Evolutionary conservation across 2,888 invertebrate species (phyloP), one percentile per base, ranked within the genome.

Genomic region (Siphonodentalium dalli): DNA sequence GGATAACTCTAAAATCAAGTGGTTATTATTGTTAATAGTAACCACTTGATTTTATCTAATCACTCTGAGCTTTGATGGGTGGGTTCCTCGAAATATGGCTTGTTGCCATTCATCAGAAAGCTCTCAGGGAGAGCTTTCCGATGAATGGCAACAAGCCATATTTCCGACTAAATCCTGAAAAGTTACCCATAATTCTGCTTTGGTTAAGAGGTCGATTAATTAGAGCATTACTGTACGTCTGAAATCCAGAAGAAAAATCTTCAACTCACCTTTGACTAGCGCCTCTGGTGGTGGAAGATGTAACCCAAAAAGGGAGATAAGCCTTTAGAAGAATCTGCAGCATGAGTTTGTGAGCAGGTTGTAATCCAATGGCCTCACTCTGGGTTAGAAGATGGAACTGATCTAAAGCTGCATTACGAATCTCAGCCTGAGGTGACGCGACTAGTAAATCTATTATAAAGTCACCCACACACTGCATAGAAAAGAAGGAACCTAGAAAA

Each of bases 381-480:
- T 75, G 72, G 44, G 80, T 79, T 34, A 83, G 73, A 21, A 72
- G 69, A 53, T 70, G 78, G 57, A 83, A 80, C 74, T 83, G 83
- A 28, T 81, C 78, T 38, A 79, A 71, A 6, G 83, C 83, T 42
- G 75, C 74, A 43, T 71, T 72, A 20, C 84, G 65, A 24, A 84
- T 80, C 39, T 76, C 78, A 27, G 55, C 56, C 55, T 78, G 74
- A 18, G 81, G 73, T 40, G 82, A 83, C 13, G 82, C 81, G 21
- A 84, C 77, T 56, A 84, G 68, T 18, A 84, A 74, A 66, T 84
- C 84, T 21, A 84, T 75, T 47, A 84, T 76, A 66, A 83, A 84
- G 64, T 83, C 83, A 50, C 73, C 72, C 37, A 83, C 77, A 58
- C 77, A 80, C 2, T 80, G 79, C 48, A 84, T 63, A 7, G 70